Conservation (phyloP, 2,797 vertebrate species). For the Aplochiton taeniatus region DNA sequence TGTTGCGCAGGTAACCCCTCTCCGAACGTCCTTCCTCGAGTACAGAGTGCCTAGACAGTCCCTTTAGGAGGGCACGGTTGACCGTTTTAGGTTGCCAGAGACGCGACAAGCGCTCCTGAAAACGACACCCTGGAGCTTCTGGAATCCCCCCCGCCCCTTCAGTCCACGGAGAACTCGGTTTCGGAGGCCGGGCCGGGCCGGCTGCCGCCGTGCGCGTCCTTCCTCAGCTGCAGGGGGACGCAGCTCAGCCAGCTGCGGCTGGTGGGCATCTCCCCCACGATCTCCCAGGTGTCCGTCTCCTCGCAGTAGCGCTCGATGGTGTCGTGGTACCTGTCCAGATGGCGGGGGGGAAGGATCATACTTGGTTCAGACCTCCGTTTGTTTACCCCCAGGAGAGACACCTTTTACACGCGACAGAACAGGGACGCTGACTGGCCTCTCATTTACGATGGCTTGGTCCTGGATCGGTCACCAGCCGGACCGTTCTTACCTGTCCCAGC, state of each 20-base stretch:
- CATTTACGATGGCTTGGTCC: neutral
- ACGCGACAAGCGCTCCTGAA: slow-evolving; percentile 9
- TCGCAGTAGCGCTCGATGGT: slow-evolving; percentile 82
- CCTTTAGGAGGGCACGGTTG: slow-evolving; percentile 14
- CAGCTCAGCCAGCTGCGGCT: slow-evolving; percentile 85
- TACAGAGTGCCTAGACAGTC: slow-evolving; percentile 20
- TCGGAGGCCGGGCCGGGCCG: slow-evolving; percentile 50
- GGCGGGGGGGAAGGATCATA: no score
- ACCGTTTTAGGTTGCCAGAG: slow-evolving; percentile 11
- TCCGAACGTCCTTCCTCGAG: slow-evolving; percentile 12
- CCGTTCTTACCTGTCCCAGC: slow-evolving; percentile 78
- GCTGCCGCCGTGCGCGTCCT: slow-evolving; percentile 61
- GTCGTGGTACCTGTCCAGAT: slow-evolving; percentile 75
- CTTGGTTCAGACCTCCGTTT: no score
- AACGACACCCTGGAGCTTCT: slow-evolving; percentile 4
- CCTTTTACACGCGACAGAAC: no score
- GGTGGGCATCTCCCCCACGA: slow-evolving; percentile 82
- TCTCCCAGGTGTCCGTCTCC: slow-evolving; percentile 77
- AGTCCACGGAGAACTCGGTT: slow-evolving; percentile 54
- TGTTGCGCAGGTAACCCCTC: slow-evolving; percentile 14
- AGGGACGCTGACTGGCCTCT: slow-evolving; percentile 14
- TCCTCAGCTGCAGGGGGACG: slow-evolving; percentile 77
- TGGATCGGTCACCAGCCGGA: neutral
- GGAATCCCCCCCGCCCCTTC: slow-evolving; percentile 27
- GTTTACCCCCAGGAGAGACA: no score